phyloP scores from a whole-genome alignment of 2,888 invertebrate genomes.

The Drosophila nr. fundita region DNA sequence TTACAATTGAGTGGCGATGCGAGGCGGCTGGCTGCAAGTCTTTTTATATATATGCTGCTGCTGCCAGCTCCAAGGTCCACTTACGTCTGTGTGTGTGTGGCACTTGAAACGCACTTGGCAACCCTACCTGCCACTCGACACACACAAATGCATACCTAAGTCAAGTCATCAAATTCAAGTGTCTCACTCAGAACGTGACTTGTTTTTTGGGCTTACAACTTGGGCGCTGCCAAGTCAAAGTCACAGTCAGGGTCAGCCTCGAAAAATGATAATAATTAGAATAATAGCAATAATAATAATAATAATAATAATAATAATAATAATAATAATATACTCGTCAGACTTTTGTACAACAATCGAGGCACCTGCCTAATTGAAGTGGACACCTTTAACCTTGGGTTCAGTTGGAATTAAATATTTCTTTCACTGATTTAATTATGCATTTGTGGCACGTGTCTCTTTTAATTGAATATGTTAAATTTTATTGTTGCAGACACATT shows the following conservation, averaged over 20 bases:
- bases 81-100: conserved; percentile 12
- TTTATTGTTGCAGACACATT: conserved; percentile 38
- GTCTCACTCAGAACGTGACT: conserved; percentile 60
- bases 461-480: conserved; percentile 73
- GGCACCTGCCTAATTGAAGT: conserved; percentile 30
- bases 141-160: conserved; percentile 16
- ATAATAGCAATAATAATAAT: background rate
- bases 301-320: background rate
- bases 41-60: conserved; percentile 18
- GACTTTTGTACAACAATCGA: conserved; percentile 9
- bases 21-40: conserved; percentile 6
- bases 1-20: conserved; percentile 55
- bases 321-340: conserved; percentile 14
- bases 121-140: conserved; percentile 21
- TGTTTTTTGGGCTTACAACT: conserved; percentile 41
- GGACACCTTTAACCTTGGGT: conserved; percentile 36
- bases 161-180: conserved; percentile 48
- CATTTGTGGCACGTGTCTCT: conserved; percentile 49
- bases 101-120: conserved; percentile 49
- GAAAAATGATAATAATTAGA: background rate
- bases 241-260: conserved; percentile 62
- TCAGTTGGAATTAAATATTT: conserved; percentile 6
- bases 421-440: conserved; percentile 39
- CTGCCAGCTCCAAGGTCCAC: conserved; percentile 55
- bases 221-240: conserved; percentile 49